A percentile compares a stretch with the other conserved stretches of the same genome.
Evolutionary conservation across 2,888 invertebrate species (phyloP).

Genomic region (Minunthozetes semirufus): DNA sequence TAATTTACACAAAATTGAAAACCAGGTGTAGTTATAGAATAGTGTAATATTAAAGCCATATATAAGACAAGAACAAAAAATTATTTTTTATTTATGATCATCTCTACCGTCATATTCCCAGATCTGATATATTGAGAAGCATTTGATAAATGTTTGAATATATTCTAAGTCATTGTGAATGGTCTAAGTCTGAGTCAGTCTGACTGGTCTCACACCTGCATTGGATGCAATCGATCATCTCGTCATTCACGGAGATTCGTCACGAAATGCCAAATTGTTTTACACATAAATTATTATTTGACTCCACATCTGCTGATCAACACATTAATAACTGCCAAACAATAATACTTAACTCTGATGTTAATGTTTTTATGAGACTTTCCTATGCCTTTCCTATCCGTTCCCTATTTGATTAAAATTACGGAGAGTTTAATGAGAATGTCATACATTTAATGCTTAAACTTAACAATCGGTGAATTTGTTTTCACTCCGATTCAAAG

Average conservation of each 20-base stretch:
- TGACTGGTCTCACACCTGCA: constrained; percentile 23
- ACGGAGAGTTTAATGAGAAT: constrained; percentile 19
- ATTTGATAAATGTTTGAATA: too few relatives aligned
- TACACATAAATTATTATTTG: constrained; percentile 28
- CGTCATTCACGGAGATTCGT: constrained; percentile 30
- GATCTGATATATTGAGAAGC: background rate
- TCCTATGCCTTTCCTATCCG: background rate
- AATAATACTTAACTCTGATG: background rate
- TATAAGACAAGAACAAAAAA: constrained; percentile 1
- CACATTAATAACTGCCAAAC: constrained; percentile 30
- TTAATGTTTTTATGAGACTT: background rate
- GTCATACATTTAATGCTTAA: background rate
- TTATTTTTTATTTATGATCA: background rate
- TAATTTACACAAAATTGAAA: background rate
- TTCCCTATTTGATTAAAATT: background rate
- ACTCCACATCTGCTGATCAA: constrained; percentile 26
- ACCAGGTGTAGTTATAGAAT: background rate
- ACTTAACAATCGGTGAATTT: background rate
- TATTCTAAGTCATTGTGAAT: background rate
- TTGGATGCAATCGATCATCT: constrained; percentile 28
- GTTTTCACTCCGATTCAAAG: too few relatives aligned
- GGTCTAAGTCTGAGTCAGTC: background rate
- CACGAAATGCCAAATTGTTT: constrained; percentile 31
- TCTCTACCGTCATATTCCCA: background rate
- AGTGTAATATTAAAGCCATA: background rate